These are phyloP conservation scores for Drosophila atripex DNA, from an alignment of 2,888 invertebrate species.

Conservation along the genomic window DNA sequence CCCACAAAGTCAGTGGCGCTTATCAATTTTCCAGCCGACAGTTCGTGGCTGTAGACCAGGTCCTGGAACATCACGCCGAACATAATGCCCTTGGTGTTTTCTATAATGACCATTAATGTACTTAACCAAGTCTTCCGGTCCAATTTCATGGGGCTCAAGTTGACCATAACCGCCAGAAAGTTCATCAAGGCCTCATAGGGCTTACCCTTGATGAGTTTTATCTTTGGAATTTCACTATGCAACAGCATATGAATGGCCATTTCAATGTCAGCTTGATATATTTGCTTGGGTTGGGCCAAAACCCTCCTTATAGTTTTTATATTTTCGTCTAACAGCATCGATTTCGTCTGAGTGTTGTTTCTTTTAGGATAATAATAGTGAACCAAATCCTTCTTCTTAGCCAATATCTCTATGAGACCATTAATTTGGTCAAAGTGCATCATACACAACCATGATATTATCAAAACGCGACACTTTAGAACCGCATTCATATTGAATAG, in stretches of 20 bases:
- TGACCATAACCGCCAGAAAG: background rate
- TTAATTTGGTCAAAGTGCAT: background rate
- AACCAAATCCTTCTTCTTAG: background rate
- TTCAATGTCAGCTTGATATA: conserved; percentile 27
- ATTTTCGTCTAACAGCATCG: background rate
- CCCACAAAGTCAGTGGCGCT: background rate
- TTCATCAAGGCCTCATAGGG: background rate
- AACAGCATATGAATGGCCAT: conserved; percentile 9
- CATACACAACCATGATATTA: background rate
- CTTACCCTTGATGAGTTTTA: background rate
- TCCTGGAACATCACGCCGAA: background rate
- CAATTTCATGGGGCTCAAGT: background rate
- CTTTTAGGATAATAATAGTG: background rate
- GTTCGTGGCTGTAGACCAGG: background rate
- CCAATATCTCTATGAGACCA: background rate
- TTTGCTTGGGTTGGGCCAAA: conserved; percentile 22
- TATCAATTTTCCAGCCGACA: background rate
- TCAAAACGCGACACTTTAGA: background rate
- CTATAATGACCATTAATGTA: background rate
- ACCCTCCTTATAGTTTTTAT: background rate
- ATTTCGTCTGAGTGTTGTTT: background rate
- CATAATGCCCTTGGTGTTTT: background rate
- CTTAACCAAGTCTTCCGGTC: background rate
- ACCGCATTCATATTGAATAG: background rate
- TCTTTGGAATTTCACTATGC: background rate